phyloP scores from a whole-genome alignment of 2,797 vertebrate species.

The Sternarchorhynchus goeldii region DNA sequence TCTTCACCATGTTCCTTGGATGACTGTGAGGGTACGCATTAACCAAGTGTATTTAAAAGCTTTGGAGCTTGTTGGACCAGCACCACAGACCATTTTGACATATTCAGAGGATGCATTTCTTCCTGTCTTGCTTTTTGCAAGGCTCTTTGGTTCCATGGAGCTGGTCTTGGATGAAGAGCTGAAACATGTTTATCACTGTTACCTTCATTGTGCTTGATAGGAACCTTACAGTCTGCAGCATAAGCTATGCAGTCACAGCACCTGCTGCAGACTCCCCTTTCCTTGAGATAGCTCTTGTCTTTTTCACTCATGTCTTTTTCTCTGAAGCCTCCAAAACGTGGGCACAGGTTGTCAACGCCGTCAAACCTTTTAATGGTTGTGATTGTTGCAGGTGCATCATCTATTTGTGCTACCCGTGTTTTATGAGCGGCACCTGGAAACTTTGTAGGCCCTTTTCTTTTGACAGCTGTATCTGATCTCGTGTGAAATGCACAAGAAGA shows the following conservation, averaged over 20 bases:
- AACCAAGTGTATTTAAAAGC: neutral
- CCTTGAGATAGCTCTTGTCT: conserved; percentile 12
- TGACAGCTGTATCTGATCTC: too few species aligned
- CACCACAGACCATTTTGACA: neutral
- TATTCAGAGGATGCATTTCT: neutral
- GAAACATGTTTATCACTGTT: conserved; percentile 7
- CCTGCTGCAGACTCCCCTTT: conserved; percentile 16
- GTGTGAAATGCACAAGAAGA: neutral
- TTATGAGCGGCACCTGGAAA: neutral
- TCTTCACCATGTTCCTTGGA: neutral
- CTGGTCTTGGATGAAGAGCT: conserved; percentile 20
- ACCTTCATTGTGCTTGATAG: conserved; percentile 2
- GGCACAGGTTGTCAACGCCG: neutral
- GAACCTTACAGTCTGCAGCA: neutral
- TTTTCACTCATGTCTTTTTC: conserved; percentile 17
- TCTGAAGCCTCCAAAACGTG: conserved; percentile 26
- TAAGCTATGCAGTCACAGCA: conserved; percentile 15
- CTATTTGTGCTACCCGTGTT: neutral
- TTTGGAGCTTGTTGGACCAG: neutral
- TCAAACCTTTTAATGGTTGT: neutral
- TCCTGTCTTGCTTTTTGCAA: neutral
- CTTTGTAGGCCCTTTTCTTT: neutral
- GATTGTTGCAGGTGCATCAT: neutral
- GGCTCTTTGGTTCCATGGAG: neutral
- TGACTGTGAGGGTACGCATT: neutral